Base-by-base conservation (phyloP, 2,888 invertebrate genomes). In the Amiota mariae region DNA sequence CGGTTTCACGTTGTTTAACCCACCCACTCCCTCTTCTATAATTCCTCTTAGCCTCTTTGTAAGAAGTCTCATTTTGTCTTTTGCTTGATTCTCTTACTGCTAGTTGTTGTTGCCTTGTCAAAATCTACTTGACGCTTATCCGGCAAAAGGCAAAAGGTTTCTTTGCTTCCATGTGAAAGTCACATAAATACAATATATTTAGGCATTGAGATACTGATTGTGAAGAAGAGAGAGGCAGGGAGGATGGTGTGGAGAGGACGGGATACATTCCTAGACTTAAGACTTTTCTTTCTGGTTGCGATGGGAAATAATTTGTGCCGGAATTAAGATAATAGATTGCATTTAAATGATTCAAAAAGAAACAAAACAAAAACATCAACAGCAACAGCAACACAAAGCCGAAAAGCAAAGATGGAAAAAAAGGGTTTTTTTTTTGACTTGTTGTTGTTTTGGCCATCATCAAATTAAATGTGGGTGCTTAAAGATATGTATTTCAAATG, bases 281-380 rank as follows among this genome's bases (percentile, higher is more conserved):
- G 36, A 46, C 18, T 63, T 54, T 24, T n/a, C n/a, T n/a, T n/a
- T n/a, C n/a, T 20, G 59, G 59, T 59, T 18, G 12, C 18, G 18
- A 73, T 73, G 76, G 74, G 83, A 79, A 84, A 84, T 86, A 85
- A 84, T 84, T 84, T 84, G 86, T 85, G 80, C 80, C 77, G 85
- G 83, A 81, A 84, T 84, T 85, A 84, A 85, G 83, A 84, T 85
- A 84, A 84, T 84, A 84, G 86, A 85, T 85, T 85, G 81, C 81
- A 85, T 85, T 85, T 84, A 85, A 85, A 83, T 82, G 85, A 72
- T 77, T 79, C 63, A 46, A 8, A 36, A n/a, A 54, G 36, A 36
- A 36, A 36, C 36, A 36, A 36, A 36, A 36, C 8, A 36, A 36
- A 36, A 36, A 36, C 3, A 36, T 6, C 36, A 6, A n/a, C 12